Evolutionary conservation across 2,888 invertebrate genomes (phyloP).

Genomic region (Drosophila multiciliata): DNA sequence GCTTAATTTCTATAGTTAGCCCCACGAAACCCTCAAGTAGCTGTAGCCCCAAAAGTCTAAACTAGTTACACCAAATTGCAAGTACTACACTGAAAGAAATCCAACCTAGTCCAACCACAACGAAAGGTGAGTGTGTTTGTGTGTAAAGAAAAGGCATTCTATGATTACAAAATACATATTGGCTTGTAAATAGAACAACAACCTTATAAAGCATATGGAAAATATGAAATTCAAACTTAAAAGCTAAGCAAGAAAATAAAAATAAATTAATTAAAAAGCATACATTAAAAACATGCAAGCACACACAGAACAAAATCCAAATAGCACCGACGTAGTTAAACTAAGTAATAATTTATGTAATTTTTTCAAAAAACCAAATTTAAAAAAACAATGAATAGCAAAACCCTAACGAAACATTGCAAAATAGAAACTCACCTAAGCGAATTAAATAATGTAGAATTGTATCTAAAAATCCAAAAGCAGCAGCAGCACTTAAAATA

Average conservation of each 20-base stretch:
- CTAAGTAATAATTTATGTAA: conserved; percentile 62
- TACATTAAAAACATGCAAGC: conserved; percentile 11
- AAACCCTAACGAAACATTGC: conserved; percentile 56
- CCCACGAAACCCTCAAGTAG: conserved; percentile 13
- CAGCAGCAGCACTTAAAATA: conserved; percentile 53
- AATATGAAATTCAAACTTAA: conserved; percentile 43
- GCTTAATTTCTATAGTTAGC: background rate
- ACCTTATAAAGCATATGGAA: conserved; percentile 62
- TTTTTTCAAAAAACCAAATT: conserved; percentile 45
- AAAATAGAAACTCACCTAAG: conserved; percentile 20
- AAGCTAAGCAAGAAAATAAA: conserved; percentile 18
- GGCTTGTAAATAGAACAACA: conserved; percentile 73
- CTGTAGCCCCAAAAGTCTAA: conserved; percentile 19
- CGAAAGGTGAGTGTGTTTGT: conserved; percentile 38
- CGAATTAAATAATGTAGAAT: conserved; percentile 31
- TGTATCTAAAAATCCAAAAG: conserved; percentile 42
- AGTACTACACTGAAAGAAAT: conserved; percentile 9
- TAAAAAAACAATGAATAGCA: conserved; percentile 27
- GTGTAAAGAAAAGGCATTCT: conserved; percentile 8
- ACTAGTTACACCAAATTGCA: conserved; percentile 37
- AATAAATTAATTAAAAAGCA: background rate
- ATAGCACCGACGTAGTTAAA: conserved; percentile 67
- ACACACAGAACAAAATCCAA: conserved; percentile 23
- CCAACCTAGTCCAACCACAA: conserved; percentile 35
- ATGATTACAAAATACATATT: conserved; percentile 56